These are phyloP conservation scores for Drosophila littoralis DNA, from an alignment of 1,140 invertebrate genomes.

Conservation along the genomic window DNA sequence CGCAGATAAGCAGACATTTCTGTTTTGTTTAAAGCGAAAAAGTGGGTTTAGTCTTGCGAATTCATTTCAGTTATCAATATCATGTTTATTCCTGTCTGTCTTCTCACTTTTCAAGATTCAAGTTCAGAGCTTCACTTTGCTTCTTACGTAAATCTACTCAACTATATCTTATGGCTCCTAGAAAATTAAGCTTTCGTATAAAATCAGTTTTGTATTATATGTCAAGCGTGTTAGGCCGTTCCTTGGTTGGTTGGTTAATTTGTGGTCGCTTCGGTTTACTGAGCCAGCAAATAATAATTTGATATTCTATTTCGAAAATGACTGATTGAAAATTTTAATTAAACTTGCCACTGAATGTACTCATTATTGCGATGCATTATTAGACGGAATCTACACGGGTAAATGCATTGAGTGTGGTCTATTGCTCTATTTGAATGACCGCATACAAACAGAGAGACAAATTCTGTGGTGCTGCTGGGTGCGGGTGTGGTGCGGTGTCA, in stretches of 20 bases:
- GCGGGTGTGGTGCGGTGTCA: not conserved
- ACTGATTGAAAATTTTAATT: conserved; percentile 6
- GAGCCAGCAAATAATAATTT: not conserved
- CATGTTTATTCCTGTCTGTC: no score
- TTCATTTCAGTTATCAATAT: no score
- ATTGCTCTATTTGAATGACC: conserved; percentile 13
- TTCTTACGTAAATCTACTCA: no score
- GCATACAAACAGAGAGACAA: conserved; percentile 16
- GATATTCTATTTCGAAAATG: conserved; percentile 1
- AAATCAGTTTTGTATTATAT: no score
- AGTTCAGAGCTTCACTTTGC: no score
- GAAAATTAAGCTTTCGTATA: no score
- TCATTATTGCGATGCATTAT: conserved; percentile 14
- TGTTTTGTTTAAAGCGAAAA: no score
- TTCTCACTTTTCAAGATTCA: no score
- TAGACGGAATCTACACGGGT: not conserved
- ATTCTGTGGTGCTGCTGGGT: not conserved
- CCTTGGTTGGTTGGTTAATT: not conserved
- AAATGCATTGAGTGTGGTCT: not conserved
- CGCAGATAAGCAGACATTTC: not conserved
- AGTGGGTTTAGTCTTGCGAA: no score
- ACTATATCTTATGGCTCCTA: no score
- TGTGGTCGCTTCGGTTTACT: not conserved
- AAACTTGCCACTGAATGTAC: not conserved
- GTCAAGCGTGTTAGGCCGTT: no score